Conservation (phyloP, 2,113 vertebrate species). For the Hydropotes inermis region DNA sequence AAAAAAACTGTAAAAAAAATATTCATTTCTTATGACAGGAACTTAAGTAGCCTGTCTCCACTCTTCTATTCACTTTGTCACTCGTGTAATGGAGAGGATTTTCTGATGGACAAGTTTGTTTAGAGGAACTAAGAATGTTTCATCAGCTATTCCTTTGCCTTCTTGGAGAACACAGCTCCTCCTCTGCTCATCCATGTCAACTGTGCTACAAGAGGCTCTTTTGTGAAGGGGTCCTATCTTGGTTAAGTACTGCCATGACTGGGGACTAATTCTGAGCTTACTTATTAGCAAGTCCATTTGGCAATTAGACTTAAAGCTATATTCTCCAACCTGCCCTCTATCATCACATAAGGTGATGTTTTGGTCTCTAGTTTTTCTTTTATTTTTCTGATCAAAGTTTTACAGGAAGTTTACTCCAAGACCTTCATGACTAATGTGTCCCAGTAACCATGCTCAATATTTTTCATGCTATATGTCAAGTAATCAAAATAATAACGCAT, state of each 20-base stretch:
- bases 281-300: background rate
- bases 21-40: background rate
- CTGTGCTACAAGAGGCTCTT: background rate
- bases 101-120: background rate
- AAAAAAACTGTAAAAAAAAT: too few relatives aligned
- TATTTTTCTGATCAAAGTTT: background rate
- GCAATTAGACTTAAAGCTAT: background rate
- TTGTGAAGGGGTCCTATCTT: background rate
- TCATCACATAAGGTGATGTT: background rate
- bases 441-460: background rate
- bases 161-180: background rate
- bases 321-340: background rate
- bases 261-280: background rate
- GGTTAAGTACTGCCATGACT: background rate
- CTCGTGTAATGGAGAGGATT: background rate
- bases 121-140: background rate
- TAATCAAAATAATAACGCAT: background rate
- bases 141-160: background rate
- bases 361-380: background rate
- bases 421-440: background rate
- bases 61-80: background rate
- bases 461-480: background rate
- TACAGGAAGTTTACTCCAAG: background rate
- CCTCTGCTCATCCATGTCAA: background rate
- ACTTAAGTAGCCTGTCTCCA: background rate